Conservation (phyloP, 1,140 invertebrate genomes). For the Macrotrachela quadricornifera region DNA sequence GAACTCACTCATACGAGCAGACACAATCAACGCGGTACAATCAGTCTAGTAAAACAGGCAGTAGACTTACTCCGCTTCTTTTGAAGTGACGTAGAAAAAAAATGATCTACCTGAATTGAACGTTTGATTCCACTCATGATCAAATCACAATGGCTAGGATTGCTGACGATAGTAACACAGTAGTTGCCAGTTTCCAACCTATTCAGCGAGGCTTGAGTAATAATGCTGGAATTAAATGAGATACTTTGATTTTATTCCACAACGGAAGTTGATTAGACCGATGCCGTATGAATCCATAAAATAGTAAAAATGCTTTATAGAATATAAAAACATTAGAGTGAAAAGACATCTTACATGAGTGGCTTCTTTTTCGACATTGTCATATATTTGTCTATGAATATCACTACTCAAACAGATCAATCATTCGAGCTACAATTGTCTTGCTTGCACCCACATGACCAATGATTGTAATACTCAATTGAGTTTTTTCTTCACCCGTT, state of each 20-base stretch:
- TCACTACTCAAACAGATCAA: slow-evolving; percentile 59
- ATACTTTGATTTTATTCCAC: slow-evolving; percentile 97
- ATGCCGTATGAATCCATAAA: slow-evolving; percentile 61
- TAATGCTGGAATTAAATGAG: slow-evolving; percentile 64
- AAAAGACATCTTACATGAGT: too few relatives aligned
- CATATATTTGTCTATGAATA: slow-evolving; percentile 67
- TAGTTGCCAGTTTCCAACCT: slow-evolving; percentile 64
- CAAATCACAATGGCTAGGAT: slow-evolving; percentile 87
- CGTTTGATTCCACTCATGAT: slow-evolving; percentile 95
- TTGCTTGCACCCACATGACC: slow-evolving; percentile 35
- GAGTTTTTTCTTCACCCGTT: too few relatives aligned
- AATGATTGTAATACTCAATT: slow-evolving; percentile 83
- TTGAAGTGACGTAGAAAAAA: too few relatives aligned
- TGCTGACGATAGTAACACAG: slow-evolving; percentile 55
- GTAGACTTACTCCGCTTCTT: too few relatives aligned
- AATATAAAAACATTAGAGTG: too few relatives aligned
- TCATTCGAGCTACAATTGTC: slow-evolving; percentile 90
- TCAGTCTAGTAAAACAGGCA: too few relatives aligned
- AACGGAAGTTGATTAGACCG: slow-evolving; percentile 95
- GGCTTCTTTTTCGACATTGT: slow-evolving; percentile 96
- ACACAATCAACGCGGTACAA: slow-evolving; percentile 79
- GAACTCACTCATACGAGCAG: slow-evolving; percentile 80
- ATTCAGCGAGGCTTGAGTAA: slow-evolving; percentile 84
- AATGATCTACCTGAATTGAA: slow-evolving; percentile 54
- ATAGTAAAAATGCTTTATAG: too few relatives aligned